These are phyloP conservation scores for Narcine bancroftii DNA, from an alignment of 2,113 vertebrate species.

Conservation along the genomic window DNA sequence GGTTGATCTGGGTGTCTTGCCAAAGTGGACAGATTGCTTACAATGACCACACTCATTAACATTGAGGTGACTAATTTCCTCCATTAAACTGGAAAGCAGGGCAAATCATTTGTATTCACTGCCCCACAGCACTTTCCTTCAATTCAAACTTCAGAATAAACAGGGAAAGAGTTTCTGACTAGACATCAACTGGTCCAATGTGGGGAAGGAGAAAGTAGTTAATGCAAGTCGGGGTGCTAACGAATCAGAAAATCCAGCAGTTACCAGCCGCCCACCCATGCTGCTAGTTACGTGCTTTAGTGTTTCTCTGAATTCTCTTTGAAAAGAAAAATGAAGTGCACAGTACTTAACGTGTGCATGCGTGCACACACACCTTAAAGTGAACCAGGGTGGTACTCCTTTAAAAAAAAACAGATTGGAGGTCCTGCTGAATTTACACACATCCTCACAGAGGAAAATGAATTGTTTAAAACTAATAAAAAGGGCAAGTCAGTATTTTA, in stretches of 20 bases:
- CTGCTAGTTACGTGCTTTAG: not conserved
- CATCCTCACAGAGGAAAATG: constrained; percentile 18
- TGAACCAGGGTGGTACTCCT: not conserved
- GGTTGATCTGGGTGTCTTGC: not conserved
- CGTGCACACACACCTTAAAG: not conserved
- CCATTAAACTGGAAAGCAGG: not conserved
- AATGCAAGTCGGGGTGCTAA: not conserved
- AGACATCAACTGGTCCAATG: not conserved
- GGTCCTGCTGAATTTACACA: not conserved
- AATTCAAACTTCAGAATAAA: not conserved
- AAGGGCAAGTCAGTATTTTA: not conserved
- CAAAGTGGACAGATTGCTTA: not conserved
- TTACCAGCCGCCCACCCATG: not conserved
- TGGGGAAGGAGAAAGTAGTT: not conserved
- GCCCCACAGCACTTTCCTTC: too few species aligned
- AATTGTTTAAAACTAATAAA: not conserved
- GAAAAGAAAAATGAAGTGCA: not conserved
- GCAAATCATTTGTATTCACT: not conserved
- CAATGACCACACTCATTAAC: not conserved
- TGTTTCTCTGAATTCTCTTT: not conserved
- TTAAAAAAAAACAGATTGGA: not conserved
- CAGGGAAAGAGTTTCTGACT: not conserved
- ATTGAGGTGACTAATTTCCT: not conserved
- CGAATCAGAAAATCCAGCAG: not conserved
- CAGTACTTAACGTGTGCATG: not conserved